Percentiles rank a stretch among this genome's conserved stretches.
Conservation (phyloP, 2,797 vertebrate species). For the Aselliscus stoliczkanus region DNA sequence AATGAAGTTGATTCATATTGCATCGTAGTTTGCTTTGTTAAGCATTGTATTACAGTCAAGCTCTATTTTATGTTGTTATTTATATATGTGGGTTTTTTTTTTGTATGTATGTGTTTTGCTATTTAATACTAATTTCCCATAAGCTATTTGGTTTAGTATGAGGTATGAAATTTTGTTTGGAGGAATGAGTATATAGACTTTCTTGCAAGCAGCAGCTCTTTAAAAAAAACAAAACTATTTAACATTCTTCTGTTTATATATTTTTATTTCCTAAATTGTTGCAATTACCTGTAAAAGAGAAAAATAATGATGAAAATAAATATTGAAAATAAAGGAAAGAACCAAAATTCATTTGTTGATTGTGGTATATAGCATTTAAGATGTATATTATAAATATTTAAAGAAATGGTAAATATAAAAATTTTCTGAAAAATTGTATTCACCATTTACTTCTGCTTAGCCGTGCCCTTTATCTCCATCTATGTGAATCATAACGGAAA, state of each 20-base stretch:
- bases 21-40: slow-evolving; percentile 77
- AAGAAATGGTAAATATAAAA: neutral
- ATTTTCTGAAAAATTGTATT: neutral
- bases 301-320: neutral
- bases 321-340: slow-evolving; percentile 45
- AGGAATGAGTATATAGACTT: neutral
- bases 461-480: neutral
- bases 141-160: slow-evolving; percentile 26
- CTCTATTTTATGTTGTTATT: slow-evolving; percentile 70
- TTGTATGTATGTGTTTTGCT: slow-evolving; percentile 31
- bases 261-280: slow-evolving; percentile 25
- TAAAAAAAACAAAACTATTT: slow-evolving; percentile 6
- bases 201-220: slow-evolving; percentile 29
- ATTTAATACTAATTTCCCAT: slow-evolving; percentile 61
- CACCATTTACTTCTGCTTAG: neutral
- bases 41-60: slow-evolving; percentile 66
- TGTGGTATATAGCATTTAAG: neutral
- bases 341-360: neutral
- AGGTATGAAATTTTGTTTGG: neutral
- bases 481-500: neutral
- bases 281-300: neutral
- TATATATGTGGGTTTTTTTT: slow-evolving; percentile 19
- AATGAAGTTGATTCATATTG: slow-evolving; percentile 79
- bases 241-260: slow-evolving; percentile 13
- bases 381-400: neutral